These are phyloP conservation scores for Ridgeia piscesae DNA, from an alignment of 1,140 invertebrate species.

Conservation along the genomic window DNA sequence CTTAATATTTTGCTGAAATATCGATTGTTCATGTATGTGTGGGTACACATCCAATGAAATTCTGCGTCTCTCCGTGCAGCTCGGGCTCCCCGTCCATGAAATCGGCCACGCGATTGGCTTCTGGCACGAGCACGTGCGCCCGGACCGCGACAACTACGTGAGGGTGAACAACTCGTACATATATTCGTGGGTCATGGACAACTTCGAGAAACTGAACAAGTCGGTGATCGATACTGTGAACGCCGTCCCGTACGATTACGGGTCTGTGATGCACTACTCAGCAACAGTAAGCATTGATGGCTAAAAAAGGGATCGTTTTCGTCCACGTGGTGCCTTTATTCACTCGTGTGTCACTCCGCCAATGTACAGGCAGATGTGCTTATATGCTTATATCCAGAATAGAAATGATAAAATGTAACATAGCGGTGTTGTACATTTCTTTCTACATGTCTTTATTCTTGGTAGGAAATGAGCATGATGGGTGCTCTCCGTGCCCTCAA, in stretches of 20 bases:
- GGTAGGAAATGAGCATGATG: neutral
- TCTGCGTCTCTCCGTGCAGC: neutral
- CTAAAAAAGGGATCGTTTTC: neutral
- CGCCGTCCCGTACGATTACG: slow-evolving; percentile 48
- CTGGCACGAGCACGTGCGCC: slow-evolving; percentile 55
- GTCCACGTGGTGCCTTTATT: neutral
- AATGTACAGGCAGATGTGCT: slow-evolving; percentile 30
- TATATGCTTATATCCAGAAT: neutral
- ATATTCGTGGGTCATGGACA: neutral
- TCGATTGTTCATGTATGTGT: no score
- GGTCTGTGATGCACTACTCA: slow-evolving; percentile 53
- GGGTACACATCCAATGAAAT: neutral
- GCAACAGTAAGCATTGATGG: slow-evolving; percentile 34
- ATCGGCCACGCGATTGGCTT: slow-evolving; percentile 55
- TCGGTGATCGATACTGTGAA: neutral
- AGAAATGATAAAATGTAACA: neutral
- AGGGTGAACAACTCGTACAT: slow-evolving; percentile 30
- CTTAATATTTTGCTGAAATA: no score
- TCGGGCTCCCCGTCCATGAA: slow-evolving; percentile 40
- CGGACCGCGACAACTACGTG: slow-evolving; percentile 49
- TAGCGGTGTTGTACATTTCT: neutral
- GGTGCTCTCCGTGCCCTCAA: slow-evolving; percentile 29
- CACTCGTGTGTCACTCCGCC: slow-evolving; percentile 30
- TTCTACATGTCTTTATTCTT: neutral
- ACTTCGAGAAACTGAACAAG: neutral